A percentile compares a stretch with the other conserved stretches of the same genome.
phyloP scores from a whole-genome alignment of 2,113 vertebrate species.

The Varanus salvator region DNA sequence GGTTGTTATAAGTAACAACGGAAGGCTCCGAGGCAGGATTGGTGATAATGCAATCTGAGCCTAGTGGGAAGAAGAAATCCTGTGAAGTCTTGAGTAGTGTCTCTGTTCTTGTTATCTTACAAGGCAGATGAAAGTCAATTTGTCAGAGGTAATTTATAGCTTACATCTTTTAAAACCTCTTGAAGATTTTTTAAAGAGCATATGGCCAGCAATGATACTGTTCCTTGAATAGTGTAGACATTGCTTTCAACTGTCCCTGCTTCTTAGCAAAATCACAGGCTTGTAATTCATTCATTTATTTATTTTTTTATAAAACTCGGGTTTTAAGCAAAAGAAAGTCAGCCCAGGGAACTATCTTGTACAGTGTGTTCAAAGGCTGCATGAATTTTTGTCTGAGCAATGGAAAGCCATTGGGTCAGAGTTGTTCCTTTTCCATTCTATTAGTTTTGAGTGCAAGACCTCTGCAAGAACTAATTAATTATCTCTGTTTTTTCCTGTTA shows the following conservation, averaged over 20 bases:
- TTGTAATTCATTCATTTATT: neutral
- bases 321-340: neutral
- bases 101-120: conserved; percentile 37
- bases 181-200: neutral
- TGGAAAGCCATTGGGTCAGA: neutral
- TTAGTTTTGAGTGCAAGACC: neutral
- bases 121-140: conserved; percentile 65
- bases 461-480: neutral
- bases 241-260: conserved; percentile 6
- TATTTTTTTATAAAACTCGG: neutral
- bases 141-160: conserved; percentile 58
- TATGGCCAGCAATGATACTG: conserved; percentile 24
- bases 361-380: neutral
- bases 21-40: conserved; percentile 3
- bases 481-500: neutral
- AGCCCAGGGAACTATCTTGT: neutral
- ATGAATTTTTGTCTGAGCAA: conserved; percentile 14
- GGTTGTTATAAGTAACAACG: conserved; percentile 15
- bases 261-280: neutral
- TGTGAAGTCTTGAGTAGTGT: conserved; percentile 32
- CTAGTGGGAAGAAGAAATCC: conserved; percentile 1
- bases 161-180: conserved; percentile 42
- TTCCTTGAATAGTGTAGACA: conserved; percentile 45
- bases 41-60: neutral
- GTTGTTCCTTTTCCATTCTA: neutral